These are phyloP conservation scores for Rhyacophila evoluta DNA, from an alignment of 2,888 invertebrate genomes.

Conservation along the genomic window DNA sequence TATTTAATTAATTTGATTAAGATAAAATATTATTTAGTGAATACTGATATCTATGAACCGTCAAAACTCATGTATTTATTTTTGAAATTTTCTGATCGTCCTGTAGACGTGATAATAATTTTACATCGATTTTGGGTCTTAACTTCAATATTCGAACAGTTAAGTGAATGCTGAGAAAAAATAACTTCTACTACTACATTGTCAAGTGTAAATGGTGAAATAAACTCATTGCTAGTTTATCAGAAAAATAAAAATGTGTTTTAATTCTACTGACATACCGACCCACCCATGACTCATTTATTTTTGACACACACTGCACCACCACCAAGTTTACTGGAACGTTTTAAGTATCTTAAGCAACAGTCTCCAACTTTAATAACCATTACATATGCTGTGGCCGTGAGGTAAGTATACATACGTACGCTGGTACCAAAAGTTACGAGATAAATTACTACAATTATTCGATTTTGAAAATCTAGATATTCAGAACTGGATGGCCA, in stretches of 20 bases:
- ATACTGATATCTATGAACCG: background rate
- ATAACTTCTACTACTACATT: constrained; percentile 61
- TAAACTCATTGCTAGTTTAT: constrained; percentile 74
- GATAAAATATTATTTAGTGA: background rate
- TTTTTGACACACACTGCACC: background rate
- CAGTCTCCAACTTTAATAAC: too few relatives aligned
- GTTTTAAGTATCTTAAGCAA: too few relatives aligned
- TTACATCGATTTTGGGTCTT: constrained; percentile 3
- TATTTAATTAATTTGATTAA: background rate
- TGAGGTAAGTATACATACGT: too few relatives aligned
- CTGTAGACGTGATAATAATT: background rate
- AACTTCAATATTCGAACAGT: constrained; percentile 10
- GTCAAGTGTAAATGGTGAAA: constrained; percentile 74
- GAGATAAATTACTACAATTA: too few relatives aligned
- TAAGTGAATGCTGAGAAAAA: constrained; percentile 19
- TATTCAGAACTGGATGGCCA: too few relatives aligned
- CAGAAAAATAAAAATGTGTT: constrained; percentile 59
- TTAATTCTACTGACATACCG: constrained; percentile 6
- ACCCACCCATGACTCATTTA: background rate
- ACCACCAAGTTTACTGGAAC: too few relatives aligned
- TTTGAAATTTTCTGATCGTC: background rate
- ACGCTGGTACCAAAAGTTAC: too few relatives aligned
- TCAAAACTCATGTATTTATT: constrained; percentile 16
- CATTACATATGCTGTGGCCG: too few relatives aligned
- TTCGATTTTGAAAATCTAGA: too few relatives aligned